Evolutionary conservation across 2,113 vertebrate genomes (phyloP).

Genomic region (Scolopax mira): DNA sequence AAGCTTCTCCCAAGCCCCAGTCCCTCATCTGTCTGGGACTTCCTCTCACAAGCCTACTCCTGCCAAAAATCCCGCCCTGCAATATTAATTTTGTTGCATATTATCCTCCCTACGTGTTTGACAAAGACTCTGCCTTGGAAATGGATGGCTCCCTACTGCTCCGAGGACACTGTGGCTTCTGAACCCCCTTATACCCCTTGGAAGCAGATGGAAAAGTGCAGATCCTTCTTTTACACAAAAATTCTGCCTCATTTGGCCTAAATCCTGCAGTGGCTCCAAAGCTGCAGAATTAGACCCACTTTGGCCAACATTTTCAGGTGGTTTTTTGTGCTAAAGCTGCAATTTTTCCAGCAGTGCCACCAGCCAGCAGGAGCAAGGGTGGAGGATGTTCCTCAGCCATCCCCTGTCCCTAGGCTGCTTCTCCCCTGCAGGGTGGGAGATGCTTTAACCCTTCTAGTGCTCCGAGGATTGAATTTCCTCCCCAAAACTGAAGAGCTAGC

Average conservation of each 20-base stretch:
- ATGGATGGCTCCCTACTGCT: neutral
- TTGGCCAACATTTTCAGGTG: neutral
- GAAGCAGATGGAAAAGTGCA: neutral
- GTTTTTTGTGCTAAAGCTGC: neutral
- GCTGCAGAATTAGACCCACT: neutral
- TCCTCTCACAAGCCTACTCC: neutral
- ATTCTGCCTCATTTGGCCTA: neutral
- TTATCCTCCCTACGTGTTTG: neutral
- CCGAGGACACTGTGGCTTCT: fast-evolving
- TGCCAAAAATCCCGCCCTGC: neutral
- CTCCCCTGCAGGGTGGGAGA: neutral
- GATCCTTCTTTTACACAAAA: neutral
- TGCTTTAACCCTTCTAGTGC: neutral
- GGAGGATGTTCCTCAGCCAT: neutral
- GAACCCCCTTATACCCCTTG: neutral
- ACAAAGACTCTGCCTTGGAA: neutral
- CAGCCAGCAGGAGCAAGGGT: fast-evolving
- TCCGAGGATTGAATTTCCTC: neutral
- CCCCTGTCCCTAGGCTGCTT: neutral
- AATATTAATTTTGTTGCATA: neutral
- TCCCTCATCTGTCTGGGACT: no score
- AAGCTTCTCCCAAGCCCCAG: no score
- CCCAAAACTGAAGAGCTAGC: neutral
- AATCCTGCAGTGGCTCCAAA: neutral
- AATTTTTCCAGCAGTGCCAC: neutral